Evolutionary conservation across 2,888 invertebrate genomes (phyloP), one percentile per base, ranked within the genome.

Genomic region (Minunthozetes semirufus): DNA sequence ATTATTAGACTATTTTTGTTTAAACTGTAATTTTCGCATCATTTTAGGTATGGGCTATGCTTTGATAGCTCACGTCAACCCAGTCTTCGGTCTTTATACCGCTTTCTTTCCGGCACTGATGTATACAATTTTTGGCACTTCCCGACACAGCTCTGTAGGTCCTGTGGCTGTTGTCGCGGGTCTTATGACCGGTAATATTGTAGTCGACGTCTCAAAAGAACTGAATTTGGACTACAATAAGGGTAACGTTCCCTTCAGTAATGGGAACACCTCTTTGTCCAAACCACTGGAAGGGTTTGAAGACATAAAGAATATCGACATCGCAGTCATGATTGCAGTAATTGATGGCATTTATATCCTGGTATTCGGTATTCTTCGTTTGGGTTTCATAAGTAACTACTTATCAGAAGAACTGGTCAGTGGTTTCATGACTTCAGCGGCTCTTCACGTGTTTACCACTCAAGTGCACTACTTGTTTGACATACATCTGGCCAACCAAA

Each of bases 301-400:
- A 19, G 68, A 42, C 27, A 19, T 72, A 0, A 13, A 50, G 42
- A 50, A 50, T 15, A 53, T 56, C 0, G 78, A 79, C 72, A 72
- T 77, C 72, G 75, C 74, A 29, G 72, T 75, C 13, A 68, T 77
- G 27, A 25, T 78, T 13, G 73, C 77, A 42, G 33, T 79, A 42
- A 50, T 75, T 33, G 75, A 75, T 46, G 79, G 79, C 13, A 56
- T 66, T 9, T 70, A 73, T 72, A 56, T 83, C 80, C 76, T 81
- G 2, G 17, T 80, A 5, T 79, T 80, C 61, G 80, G 80, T 27
- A 29, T 81, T 6, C 76, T 81, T 68, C 80, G 80, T 48, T 78
- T 80, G 17, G 81, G 81, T 13, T 76, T 81, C 6, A 61, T 81
- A 46, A 79, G 80, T 13, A 80, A 81, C 9, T 81, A 79, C 79